These are phyloP conservation scores for Mus musculus DNA, from an alignment of 2,113 vertebrate species.

Conservation along the genomic window DNA sequence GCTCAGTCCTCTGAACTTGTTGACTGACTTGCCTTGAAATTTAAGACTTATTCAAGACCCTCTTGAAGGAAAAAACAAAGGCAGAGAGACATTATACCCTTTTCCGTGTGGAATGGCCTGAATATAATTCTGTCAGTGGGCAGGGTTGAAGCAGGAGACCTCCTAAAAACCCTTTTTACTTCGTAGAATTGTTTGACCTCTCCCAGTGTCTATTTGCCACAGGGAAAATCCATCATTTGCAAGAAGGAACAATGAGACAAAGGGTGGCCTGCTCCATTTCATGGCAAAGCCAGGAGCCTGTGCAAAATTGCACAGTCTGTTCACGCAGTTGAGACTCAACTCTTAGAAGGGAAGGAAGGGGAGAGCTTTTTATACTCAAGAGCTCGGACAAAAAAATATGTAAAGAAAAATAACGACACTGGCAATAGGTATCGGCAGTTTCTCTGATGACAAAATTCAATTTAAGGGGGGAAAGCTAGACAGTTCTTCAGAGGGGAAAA, in stretches of 20 bases:
- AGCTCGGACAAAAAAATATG: slow-evolving; percentile 75
- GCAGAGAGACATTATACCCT: background rate
- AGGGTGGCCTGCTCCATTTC: background rate
- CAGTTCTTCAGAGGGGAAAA: slow-evolving; percentile 71
- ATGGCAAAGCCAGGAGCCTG: background rate
- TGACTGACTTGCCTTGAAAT: slow-evolving; percentile 51
- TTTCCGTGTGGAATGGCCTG: background rate
- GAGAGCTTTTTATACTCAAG: slow-evolving; percentile 66
- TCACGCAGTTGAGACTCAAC: slow-evolving; percentile 61
- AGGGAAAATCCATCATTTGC: slow-evolving; percentile 46
- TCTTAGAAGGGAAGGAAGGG: slow-evolving; percentile 37
- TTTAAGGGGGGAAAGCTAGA: slow-evolving; percentile 65
- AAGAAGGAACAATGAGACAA: slow-evolving; percentile 21
- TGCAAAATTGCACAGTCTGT: slow-evolving; percentile 65
- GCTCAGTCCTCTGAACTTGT: background rate
- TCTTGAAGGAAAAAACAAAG: slow-evolving; percentile 28
- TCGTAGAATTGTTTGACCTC: slow-evolving; percentile 24
- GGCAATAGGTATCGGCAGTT: slow-evolving; percentile 69
- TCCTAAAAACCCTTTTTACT: slow-evolving; percentile 21
- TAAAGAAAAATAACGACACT: slow-evolving; percentile 77
- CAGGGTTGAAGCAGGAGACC: background rate
- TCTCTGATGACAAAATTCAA: slow-evolving; percentile 75
- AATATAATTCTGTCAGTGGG: slow-evolving; percentile 8
- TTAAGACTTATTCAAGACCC: slow-evolving; percentile 26
- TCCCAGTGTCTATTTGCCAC: background rate